A percentile compares a stretch with the other conserved stretches of the same genome.
Conservation (phyloP, 2,113 vertebrate species). For the Turnix velox region DNA sequence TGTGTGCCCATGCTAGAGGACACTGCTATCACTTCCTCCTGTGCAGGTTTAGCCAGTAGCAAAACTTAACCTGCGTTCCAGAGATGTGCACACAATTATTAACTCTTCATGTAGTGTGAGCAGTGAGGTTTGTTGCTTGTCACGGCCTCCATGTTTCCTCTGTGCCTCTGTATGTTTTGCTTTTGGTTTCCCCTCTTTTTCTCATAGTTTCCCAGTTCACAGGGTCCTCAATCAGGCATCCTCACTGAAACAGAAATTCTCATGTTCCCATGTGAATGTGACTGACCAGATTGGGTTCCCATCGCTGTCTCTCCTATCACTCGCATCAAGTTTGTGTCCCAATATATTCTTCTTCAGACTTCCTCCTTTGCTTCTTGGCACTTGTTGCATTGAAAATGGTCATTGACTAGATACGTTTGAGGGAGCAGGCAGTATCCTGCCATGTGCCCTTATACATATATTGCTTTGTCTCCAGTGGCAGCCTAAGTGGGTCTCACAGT, state of each 20-base stretch:
- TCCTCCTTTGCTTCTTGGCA: neutral
- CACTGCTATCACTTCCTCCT: fast-evolving
- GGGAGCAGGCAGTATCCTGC: neutral
- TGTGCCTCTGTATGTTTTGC: neutral
- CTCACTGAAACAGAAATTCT: neutral
- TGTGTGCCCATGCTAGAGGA: neutral
- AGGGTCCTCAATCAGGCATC: fast-evolving
- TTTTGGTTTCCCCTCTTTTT: neutral
- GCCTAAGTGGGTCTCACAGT: neutral
- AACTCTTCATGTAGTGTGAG: neutral
- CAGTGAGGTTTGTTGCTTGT: neutral
- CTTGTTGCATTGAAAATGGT: neutral
- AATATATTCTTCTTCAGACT: neutral
- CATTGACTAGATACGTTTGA: neutral
- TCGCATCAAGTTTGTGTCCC: neutral
- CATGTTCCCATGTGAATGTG: fast-evolving
- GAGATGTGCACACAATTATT: neutral
- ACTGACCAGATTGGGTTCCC: neutral
- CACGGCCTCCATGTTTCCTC: neutral
- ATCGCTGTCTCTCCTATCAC: neutral
- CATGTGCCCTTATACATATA: neutral
- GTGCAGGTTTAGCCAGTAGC: neutral
- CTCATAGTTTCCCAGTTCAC: neutral
- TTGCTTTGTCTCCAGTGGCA: neutral
- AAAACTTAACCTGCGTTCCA: neutral